Conservation (phyloP, 2,113 vertebrate genomes). For the Dendropsophus ebraccatus region DNA sequence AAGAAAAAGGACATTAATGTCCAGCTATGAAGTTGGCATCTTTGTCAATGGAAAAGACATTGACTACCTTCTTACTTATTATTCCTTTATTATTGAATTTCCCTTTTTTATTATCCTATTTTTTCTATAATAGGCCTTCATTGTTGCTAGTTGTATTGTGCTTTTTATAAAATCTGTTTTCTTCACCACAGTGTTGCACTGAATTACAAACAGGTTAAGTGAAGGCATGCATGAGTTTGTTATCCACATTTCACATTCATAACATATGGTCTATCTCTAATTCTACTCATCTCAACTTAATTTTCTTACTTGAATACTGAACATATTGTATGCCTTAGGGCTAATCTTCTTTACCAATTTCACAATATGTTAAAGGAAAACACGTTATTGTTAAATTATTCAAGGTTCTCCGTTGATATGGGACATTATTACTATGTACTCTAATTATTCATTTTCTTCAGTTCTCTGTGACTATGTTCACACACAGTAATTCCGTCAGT, state of each 20-base stretch:
- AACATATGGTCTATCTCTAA: conserved; percentile 44
- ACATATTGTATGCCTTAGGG: conserved; percentile 51
- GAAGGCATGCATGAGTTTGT: not conserved
- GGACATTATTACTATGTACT: not conserved
- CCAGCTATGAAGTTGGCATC: not conserved
- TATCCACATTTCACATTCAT: conserved; percentile 37
- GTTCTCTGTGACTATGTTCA: too few species aligned
- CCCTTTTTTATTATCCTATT: too few species aligned
- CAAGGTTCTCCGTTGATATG: not conserved
- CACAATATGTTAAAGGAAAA: conserved; percentile 21
- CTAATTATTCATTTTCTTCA: not conserved
- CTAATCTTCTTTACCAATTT: conserved; percentile 11
- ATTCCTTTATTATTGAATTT: not conserved
- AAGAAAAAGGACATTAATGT: not conserved
- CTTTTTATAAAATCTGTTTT: not conserved
- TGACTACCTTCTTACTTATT: not conserved
- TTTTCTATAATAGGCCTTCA: not conserved
- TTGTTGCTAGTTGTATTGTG: not conserved
- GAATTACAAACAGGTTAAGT: not conserved
- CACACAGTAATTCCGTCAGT: too few species aligned
- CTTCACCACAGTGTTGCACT: not conserved
- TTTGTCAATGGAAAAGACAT: not conserved
- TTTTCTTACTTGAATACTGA: conserved; percentile 44
- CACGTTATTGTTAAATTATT: conserved; percentile 20
- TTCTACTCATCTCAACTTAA: conserved; percentile 38